Evolutionary conservation across 2,797 vertebrate genomes (phyloP), one percentile per base, ranked within the genome.

Genomic region (Anguilla pacifica): DNA sequence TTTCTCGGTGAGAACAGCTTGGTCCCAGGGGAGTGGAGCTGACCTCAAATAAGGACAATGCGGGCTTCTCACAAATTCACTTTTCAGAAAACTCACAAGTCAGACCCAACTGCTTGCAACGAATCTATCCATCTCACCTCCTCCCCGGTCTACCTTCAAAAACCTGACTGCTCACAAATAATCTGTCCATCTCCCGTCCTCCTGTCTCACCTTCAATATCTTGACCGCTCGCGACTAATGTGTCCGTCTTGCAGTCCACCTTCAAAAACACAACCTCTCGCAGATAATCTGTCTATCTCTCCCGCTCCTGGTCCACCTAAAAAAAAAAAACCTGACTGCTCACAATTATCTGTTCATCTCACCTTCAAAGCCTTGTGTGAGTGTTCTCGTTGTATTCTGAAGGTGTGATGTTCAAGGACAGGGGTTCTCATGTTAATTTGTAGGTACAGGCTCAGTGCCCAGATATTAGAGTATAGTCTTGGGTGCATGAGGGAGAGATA

Each of bases 71-170:
- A 81, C 86, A 87, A 85, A 49, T 72, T 77, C 82, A 88, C 89
- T 89, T 84, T 55, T 39, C 25, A 51, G 15, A 74, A 86, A 89
- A 74, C 88, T 90, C 90, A 89, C 88, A 86, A 86, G 85, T 39
- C 1, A 77, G 43, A 9, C 74, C 74, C 74, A 39, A 22, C 28
- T 28, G 28, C 28, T 39, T 31, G 35, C 70, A 35, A 15, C 70
- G 0, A 28, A 67, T 67, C 64, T 67, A 28, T 67, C n/a, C 6
- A 28, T 67, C 64, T 67, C n/a, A 28, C 25, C 57, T 57, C 55
- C 55, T 59, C 57, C 15, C 77, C 49, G 3, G 51, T 22, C 11
- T 35, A 28, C 51, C 39, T 81, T 49, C 51, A 84, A 51, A 89
- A 85, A 84, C 67, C 22, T 25, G 22, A 22, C 28, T 28, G 28